Conservation (phyloP, 2,113 vertebrate genomes). For the Podarcis muralis region DNA sequence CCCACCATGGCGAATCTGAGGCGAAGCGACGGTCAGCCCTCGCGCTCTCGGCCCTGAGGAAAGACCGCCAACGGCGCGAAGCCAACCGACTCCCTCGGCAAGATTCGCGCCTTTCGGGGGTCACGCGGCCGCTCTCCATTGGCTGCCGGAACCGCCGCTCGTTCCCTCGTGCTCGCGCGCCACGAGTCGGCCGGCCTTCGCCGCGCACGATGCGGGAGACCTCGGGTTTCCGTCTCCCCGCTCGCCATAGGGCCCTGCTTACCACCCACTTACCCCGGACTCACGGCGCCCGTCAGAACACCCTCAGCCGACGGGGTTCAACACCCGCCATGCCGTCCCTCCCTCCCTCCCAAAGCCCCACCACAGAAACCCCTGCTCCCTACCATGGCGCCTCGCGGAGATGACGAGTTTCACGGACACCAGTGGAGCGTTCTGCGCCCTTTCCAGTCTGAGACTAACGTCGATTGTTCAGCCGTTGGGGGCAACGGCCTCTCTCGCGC, state of each 20-base stretch:
- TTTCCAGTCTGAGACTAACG: not conserved
- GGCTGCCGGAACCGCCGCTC: not conserved
- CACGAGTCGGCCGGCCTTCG: not conserved
- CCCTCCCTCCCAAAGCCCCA: not conserved
- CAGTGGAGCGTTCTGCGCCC: not conserved
- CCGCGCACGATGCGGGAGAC: fast-evolving
- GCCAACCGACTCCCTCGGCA: not conserved
- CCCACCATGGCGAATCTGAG: not conserved
- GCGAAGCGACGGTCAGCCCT: not conserved
- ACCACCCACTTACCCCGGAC: too few species aligned
- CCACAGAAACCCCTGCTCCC: not conserved
- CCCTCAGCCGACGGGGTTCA: not conserved
- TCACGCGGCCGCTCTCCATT: not conserved
- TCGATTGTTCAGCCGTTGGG: not conserved
- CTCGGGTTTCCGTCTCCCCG: too few species aligned
- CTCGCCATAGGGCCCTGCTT: not conserved
- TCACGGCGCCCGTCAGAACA: too few species aligned
- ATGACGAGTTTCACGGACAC: not conserved
- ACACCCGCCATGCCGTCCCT: not conserved
- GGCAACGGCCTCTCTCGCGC: not conserved
- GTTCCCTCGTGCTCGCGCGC: not conserved
- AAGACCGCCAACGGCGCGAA: not conserved
- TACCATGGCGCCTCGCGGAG: conserved; percentile 14
- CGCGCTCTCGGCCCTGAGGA: not conserved
- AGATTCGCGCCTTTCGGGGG: not conserved